phyloP scores from a whole-genome alignment of 2,113 vertebrate genomes.

The Drymodes brunneopygia region DNA sequence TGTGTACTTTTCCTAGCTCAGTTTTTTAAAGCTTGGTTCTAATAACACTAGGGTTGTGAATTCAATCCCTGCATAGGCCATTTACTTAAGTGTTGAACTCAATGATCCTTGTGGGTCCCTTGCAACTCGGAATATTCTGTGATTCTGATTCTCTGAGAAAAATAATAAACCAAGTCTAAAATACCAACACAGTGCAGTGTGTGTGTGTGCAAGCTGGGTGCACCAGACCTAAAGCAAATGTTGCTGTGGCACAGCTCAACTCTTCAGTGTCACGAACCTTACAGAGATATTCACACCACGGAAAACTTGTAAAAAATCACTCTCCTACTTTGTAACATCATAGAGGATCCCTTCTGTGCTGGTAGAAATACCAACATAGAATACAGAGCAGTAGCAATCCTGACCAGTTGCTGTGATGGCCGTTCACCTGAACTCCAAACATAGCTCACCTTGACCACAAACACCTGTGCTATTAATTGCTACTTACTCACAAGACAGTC shows the following conservation, averaged over 20 bases:
- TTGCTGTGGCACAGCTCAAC: accelerated
- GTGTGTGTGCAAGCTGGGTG: not conserved
- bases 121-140: not conserved
- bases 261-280: not conserved
- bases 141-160: not conserved
- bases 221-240: not conserved
- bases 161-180: not conserved
- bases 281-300: not conserved
- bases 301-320: not conserved
- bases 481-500: not conserved
- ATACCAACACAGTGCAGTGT: not conserved
- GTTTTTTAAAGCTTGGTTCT: not conserved
- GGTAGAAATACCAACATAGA: not conserved
- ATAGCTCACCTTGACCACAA: not conserved
- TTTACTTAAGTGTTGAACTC: not conserved
- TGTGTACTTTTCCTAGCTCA: not conserved
- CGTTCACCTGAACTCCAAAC: not conserved
- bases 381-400: not conserved
- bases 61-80: not conserved
- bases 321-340: not conserved
- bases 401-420: not conserved
- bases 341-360: not conserved
- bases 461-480: not conserved
- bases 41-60: not conserved
- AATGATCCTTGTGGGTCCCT: not conserved